Evolutionary conservation across 2,797 vertebrate genomes (phyloP).

Genomic region (Lepilemur ruficaudatus): DNA sequence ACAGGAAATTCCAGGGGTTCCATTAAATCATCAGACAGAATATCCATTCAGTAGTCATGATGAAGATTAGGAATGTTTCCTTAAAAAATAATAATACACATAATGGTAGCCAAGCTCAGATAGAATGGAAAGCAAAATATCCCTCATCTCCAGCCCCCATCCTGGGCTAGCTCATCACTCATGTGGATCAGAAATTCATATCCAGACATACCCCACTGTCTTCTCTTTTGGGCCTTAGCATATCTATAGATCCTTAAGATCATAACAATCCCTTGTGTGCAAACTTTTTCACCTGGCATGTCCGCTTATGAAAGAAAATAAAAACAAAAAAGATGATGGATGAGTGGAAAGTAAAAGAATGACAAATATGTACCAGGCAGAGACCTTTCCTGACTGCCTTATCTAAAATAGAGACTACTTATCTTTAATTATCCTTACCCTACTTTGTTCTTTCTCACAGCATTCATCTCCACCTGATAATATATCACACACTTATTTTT

Average conservation of each 20-base stretch:
- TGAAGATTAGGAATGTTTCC: slow-evolving; percentile 31
- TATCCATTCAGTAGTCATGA: slow-evolving; percentile 39
- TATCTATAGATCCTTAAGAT: not conserved
- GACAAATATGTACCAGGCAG: not conserved
- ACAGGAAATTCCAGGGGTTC: slow-evolving; percentile 63
- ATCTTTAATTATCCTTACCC: slow-evolving; percentile 9
- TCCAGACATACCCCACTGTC: not conserved
- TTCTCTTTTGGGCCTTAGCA: slow-evolving; percentile 14
- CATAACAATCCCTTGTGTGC: not conserved
- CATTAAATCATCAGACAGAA: slow-evolving; percentile 51
- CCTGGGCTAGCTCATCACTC: not conserved
- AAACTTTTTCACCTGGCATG: slow-evolving; percentile 10
- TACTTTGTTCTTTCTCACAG: slow-evolving; percentile 31
- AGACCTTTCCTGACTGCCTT: not conserved
- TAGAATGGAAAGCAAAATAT: not conserved
- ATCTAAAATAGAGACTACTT: slow-evolving; percentile 20
- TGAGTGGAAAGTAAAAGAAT: not conserved
- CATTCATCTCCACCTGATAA: not conserved
- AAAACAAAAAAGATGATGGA: not conserved
- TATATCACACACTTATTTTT: not conserved
- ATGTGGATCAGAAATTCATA: slow-evolving; percentile 12
- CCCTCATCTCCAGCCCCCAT: not conserved
- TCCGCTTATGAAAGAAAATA: not conserved
- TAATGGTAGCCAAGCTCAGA: slow-evolving; percentile 5
- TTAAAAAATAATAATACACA: slow-evolving; percentile 35